phyloP scores from a whole-genome alignment of 2,113 vertebrate genomes.

The Chiloscyllium plagiosum region DNA sequence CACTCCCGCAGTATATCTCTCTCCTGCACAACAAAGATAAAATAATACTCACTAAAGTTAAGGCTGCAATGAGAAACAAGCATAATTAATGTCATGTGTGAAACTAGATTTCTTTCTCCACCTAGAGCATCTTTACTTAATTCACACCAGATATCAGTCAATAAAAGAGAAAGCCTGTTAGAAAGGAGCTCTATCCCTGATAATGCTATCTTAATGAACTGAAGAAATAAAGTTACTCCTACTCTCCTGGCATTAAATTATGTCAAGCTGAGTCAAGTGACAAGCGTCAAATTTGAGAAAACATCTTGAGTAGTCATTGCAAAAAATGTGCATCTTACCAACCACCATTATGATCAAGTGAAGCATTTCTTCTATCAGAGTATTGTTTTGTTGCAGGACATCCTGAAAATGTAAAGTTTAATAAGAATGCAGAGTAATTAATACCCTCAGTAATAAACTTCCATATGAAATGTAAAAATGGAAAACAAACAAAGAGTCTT shows the following conservation, averaged over 20 bases:
- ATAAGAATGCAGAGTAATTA: slow-evolving; percentile 33
- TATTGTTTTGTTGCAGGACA: slow-evolving; percentile 89
- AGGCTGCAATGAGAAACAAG: not conserved
- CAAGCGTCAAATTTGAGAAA: not conserved
- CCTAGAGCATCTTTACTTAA: not conserved
- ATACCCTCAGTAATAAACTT: slow-evolving; percentile 18
- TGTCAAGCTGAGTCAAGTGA: not conserved
- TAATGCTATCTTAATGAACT: not conserved
- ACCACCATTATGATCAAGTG: slow-evolving; percentile 93
- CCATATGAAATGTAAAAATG: not conserved
- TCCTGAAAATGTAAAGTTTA: slow-evolving; percentile 62
- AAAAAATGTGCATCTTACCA: slow-evolving; percentile 56
- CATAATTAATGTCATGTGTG: not conserved
- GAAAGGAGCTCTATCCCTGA: not conserved
- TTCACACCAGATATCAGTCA: not conserved
- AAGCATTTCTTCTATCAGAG: slow-evolving; percentile 96
- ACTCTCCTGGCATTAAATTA: not conserved
- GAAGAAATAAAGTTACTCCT: not conserved
- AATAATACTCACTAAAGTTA: not conserved
- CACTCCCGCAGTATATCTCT: slow-evolving; percentile 79
- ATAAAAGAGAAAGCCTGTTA: not conserved
- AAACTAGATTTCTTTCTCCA: not conserved
- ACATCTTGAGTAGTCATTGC: not conserved
- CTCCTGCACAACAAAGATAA: slow-evolving; percentile 62
- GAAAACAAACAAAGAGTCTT: not conserved